Base-by-base conservation (phyloP, 2,888 invertebrate genomes). In the Salpingus planirostris region DNA sequence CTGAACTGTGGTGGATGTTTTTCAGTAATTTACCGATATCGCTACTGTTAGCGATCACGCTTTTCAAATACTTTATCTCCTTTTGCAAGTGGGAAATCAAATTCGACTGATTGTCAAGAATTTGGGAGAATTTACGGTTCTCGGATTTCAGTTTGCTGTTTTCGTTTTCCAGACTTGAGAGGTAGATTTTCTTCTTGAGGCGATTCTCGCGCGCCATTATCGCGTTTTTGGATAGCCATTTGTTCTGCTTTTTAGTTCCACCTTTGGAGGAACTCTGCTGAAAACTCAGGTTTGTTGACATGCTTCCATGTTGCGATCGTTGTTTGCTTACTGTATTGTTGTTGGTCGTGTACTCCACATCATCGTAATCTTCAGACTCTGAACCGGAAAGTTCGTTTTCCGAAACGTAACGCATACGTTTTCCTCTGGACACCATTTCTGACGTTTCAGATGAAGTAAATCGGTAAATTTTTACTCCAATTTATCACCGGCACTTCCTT, bases 131-230 rank as follows among this genome's bases (percentile, higher is more conserved):
- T 6, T 64, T 64, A 33, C 62, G 63, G 45, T 73, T 74, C 13
- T 68, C 66, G 5, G 49, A 50, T 23, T 65, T 66, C 15, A 69
- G 59, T 7, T 58, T 51, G 1, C 58, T 46, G 0, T 74, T 51
- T 40, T 71, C 67, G 14, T 58, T 63, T 50, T 78, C 77, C 10
- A 78, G 60, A 10, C 63, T 65, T 34, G 72, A 66, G 11, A 78
- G 45, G 46, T 78, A 71, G 15, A 68, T 65, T 50, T 78, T 78
- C 47, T 78, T 78, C 24, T 66, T 70, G 2, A 70, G 65, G 2
- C 78, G 66, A 50, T 78, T 78, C 49, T 74, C 73, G 2, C 78
- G 61, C 1, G 78, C 78, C 59, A 76, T 66, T 15, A 75, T 49
- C 0, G 78, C 78, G 54, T 78, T 78, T 42, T 69, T 64, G 6